phyloP scores from a whole-genome alignment of 2,888 invertebrate species.

The Polydrusus tereticollis region DNA sequence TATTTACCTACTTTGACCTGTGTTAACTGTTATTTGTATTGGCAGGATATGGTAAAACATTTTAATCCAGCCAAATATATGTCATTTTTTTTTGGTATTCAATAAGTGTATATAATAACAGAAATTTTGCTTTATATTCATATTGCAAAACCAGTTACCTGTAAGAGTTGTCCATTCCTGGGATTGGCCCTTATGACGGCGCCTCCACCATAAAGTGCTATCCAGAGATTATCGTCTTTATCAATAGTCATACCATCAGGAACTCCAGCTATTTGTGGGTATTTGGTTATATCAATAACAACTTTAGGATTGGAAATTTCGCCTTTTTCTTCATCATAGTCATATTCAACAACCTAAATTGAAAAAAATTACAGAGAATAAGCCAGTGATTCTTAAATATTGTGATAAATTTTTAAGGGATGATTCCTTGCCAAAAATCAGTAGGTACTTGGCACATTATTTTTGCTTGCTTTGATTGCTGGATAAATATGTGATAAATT shows the following conservation, averaged over 20 bases:
- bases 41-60: too few relatives aligned
- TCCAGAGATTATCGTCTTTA: slow-evolving; percentile 82
- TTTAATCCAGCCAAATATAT: too few relatives aligned
- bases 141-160: slow-evolving; percentile 49
- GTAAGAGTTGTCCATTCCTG: slow-evolving; percentile 66
- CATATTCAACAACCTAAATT: slow-evolving; percentile 75
- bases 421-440: too few relatives aligned
- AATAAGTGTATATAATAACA: too few relatives aligned
- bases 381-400: background rate
- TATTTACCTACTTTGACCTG: too few relatives aligned
- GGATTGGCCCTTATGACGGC: slow-evolving; percentile 72
- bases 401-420: too few relatives aligned
- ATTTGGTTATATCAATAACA: slow-evolving; percentile 53
- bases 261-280: slow-evolving; percentile 49
- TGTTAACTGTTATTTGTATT: too few relatives aligned
- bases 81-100: too few relatives aligned
- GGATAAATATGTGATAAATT: too few relatives aligned
- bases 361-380: background rate
- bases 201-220: slow-evolving; percentile 76
- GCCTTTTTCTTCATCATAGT: slow-evolving; percentile 74
- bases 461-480: too few relatives aligned
- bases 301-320: slow-evolving; percentile 64
- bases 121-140: too few relatives aligned
- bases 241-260: slow-evolving; percentile 80
- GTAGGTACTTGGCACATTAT: too few relatives aligned